Evolutionary conservation across 2,113 vertebrate genomes (phyloP), one percentile per base, ranked within the genome.

Genomic region (Argyrosomus japonicus): DNA sequence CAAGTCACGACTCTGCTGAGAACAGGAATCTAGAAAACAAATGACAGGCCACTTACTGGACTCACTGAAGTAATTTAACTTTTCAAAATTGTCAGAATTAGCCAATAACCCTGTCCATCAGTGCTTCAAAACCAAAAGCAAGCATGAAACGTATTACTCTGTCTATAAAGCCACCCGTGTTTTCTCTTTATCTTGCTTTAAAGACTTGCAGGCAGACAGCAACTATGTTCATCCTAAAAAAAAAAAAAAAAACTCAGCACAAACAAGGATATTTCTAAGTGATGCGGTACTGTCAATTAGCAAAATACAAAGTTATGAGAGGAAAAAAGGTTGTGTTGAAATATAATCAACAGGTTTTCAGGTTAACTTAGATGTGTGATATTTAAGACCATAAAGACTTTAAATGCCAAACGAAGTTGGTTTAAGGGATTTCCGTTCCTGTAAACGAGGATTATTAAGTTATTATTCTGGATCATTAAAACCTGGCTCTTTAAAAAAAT

Each of bases 11-110:
- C 27, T 51, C 19, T 48, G 50, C 36, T 54, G 63, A 56, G n/a
- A 64, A 56, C 25, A 40, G 45, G 61, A 47, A 47, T 47, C 25
- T 6, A n/a, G 19, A 21, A 53, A 60, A 40, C 11, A 57, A 71
- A 43, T 43, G 43, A 69, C 5, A n/a, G 27, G 6, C 1, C 0
- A 12, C 36, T 54, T 47, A 58, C 36, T 40, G 10, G 17, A 77
- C 25, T 50, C 10, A 32, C 1, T 47, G 53, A 15, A 50, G 57
- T 10, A 29, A 32, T 43, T 56, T 9, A 23, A 68, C 63, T 50
- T 61, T 68, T 57, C 7, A 43, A 84, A 61, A 77, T 21, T n/a
- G 5, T 50, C 13, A 43, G 29, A 53, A 70, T 70, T 40, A 77
- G 15, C 43, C 6, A 27, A 8, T 57, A 14, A 47, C 3, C 5